Conservation (phyloP, 2,888 invertebrate genomes). For the Drosophila emarginata region DNA sequence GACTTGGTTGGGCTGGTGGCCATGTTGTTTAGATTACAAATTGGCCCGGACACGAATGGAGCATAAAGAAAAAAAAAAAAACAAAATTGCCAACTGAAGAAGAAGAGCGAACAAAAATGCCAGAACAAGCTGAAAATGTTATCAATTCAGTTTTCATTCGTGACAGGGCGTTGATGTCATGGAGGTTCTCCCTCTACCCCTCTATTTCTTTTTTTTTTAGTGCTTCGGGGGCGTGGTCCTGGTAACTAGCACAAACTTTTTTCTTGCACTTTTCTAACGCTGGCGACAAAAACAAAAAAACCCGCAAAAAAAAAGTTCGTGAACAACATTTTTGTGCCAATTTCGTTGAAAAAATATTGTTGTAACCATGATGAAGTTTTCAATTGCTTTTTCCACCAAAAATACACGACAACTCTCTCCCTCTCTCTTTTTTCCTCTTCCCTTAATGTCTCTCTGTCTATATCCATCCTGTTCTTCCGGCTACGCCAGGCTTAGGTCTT, state of each 20-base stretch:
- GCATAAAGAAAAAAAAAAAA: conserved; percentile 14
- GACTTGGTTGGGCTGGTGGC: conserved; percentile 24
- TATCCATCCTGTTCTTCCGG: neutral
- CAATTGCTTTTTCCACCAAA: conserved; percentile 63
- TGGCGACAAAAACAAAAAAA: conserved; percentile 18
- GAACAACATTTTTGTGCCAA: conserved; percentile 76
- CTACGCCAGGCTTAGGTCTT: conserved; percentile 23
- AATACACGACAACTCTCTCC: conserved; percentile 34
- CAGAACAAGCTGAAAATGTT: conserved; percentile 65
- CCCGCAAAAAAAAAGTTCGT: conserved; percentile 54
- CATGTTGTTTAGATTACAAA: conserved; percentile 79
- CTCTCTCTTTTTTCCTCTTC: neutral
- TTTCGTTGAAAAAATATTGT: conserved; percentile 76
- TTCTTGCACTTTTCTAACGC: conserved; percentile 49
- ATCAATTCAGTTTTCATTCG: conserved; percentile 70
- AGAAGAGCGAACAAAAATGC: conserved; percentile 37
- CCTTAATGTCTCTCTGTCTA: neutral
- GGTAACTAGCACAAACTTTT: conserved; percentile 48
- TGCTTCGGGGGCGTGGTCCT: conserved; percentile 54
- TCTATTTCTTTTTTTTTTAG: conserved; percentile 3
- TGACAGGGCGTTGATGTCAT: conserved; percentile 50
- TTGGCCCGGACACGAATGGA: conserved; percentile 52
- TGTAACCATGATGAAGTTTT: conserved; percentile 77
- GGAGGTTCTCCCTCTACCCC: conserved; percentile 11
- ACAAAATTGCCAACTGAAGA: neutral